Percentiles rank a stretch among this genome's conserved stretches.
Evolutionary conservation across 2,113 vertebrate species (phyloP).

Genomic region (Hippocampus zosterae): DNA sequence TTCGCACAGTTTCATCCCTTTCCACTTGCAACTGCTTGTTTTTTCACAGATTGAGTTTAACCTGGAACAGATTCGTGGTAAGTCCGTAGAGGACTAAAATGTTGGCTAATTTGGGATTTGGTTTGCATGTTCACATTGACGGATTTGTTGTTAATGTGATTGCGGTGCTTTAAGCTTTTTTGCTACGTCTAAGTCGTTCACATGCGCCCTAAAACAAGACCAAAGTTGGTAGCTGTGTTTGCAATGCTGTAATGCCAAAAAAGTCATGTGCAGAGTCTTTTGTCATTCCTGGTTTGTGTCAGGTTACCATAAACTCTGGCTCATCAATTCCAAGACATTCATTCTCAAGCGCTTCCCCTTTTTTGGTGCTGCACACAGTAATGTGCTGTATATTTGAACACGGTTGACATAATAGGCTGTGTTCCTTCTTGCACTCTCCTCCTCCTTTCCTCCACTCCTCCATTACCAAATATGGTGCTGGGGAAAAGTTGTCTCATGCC

Average conservation of each 20-base stretch:
- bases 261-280: conserved; percentile 8
- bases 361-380: conserved; percentile 52
- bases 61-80: conserved; percentile 76
- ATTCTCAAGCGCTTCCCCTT: conserved; percentile 50
- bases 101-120: conserved; percentile 34
- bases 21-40: conserved; percentile 63
- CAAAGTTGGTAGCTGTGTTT: conserved; percentile 22
- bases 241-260: conserved; percentile 4
- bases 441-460: conserved; percentile 66
- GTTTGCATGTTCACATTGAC: conserved; percentile 50
- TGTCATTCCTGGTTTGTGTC: conserved; percentile 18
- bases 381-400: conserved; percentile 64
- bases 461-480: conserved; percentile 77
- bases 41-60: conserved; percentile 77
- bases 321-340: conserved; percentile 36
- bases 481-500: conserved; percentile 59
- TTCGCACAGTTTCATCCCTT: conserved; percentile 50
- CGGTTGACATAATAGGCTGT: conserved; percentile 62
- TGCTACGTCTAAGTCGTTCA: conserved; percentile 13
- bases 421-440: conserved; percentile 49
- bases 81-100: conserved; percentile 47
- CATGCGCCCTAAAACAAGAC: conserved; percentile 2
- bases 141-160: conserved; percentile 21
- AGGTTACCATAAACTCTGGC: conserved; percentile 35
- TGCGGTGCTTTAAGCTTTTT: conserved; percentile 28